Percentiles rank a stretch among this genome's conserved stretches.
These are phyloP conservation scores for Ichneumoninae sp. DNA, from an alignment of 2,888 invertebrate genomes.

Conservation along the genomic window DNA sequence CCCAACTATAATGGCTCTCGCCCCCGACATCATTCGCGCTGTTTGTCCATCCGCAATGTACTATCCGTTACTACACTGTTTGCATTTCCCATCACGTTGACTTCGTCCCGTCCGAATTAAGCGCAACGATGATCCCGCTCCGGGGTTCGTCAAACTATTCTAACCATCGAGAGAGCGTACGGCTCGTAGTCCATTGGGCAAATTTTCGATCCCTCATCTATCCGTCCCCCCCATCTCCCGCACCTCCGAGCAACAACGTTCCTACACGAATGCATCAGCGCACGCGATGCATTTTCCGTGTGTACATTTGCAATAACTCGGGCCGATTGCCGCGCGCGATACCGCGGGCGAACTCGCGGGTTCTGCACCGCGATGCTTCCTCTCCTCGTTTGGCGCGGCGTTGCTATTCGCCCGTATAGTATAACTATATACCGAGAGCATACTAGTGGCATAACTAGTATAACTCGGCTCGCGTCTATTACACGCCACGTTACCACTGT, in stretches of 20 bases:
- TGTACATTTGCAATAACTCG: conserved; percentile 54
- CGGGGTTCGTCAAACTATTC: conserved; percentile 32
- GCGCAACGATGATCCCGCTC: conserved; percentile 19
- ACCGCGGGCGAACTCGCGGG: conserved; percentile 33
- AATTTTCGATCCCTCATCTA: conserved; percentile 2
- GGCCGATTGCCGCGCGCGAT: conserved; percentile 11
- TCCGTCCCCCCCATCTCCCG: background rate
- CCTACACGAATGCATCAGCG: conserved; percentile 25
- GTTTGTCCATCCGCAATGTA: conserved; percentile 75
- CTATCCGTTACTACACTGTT: conserved; percentile 77
- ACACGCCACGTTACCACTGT: conserved; percentile 80
- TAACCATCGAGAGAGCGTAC: conserved; percentile 15
- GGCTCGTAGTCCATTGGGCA: background rate
- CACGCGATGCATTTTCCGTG: conserved; percentile 40
- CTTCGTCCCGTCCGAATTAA: conserved; percentile 68
- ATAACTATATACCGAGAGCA: conserved; percentile 55
- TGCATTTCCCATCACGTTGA: conserved; percentile 78
- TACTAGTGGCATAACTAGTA: conserved; percentile 40
- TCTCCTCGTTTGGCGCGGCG: conserved; percentile 30
- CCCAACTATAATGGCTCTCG: conserved; percentile 43
- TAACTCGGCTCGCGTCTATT: conserved; percentile 70
- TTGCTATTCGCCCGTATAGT: conserved; percentile 41
- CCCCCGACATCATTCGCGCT: conserved; percentile 36
- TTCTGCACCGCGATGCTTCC: conserved; percentile 33
- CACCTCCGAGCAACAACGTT: background rate